Base-by-base conservation (phyloP, 2,797 vertebrate genomes). In the Lemur catta region DNA sequence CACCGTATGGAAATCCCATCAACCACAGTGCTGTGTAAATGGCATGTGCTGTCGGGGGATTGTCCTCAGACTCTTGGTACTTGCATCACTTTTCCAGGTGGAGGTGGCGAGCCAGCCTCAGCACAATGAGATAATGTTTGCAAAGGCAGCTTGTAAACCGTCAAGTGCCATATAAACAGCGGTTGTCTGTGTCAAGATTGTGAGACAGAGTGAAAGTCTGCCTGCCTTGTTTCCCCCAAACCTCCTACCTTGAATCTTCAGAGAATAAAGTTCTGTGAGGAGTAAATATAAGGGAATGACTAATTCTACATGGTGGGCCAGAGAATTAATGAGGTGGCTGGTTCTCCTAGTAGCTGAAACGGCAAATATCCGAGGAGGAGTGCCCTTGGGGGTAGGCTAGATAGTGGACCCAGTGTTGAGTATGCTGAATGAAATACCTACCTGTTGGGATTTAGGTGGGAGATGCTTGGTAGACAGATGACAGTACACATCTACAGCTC, bases 1-100 rank as follows among this genome's bases (percentile, higher is more conserved):
- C 18, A 0, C 2, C 69, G 65, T 93, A 75, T 89, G 94, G 75
- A 97, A 98, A 86, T 59, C 52, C 5, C 96, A 95, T 98, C 93
- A 4, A 0, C 94, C 84, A 28, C 35, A 15, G 94, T 81, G 86
- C 80, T 78, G 94, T 87, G 74, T 74, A 61, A 67, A 35, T 7
- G 13, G 87, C 65, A 8, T 96, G 26, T 91, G 46, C 90, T 28
- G 0, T 46, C 91, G 50, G 38, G 94, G n/a, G 30, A 76, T 43
- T 52, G 46, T 84, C 86, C 87, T 95, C 76, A 74, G 69, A 82
- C 35, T 50, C 74, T 0, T 0, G 11, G 12, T 67, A 4, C 74
- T 35, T 82, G 33, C 20, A 12, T 78, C 35, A 3, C 59, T 87
- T 84, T 72, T 46, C 75, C 2, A 0, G 50, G 55, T 46, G 11